phyloP scores from a whole-genome alignment of 2,113 vertebrate genomes.

The Origma solitaria region DNA sequence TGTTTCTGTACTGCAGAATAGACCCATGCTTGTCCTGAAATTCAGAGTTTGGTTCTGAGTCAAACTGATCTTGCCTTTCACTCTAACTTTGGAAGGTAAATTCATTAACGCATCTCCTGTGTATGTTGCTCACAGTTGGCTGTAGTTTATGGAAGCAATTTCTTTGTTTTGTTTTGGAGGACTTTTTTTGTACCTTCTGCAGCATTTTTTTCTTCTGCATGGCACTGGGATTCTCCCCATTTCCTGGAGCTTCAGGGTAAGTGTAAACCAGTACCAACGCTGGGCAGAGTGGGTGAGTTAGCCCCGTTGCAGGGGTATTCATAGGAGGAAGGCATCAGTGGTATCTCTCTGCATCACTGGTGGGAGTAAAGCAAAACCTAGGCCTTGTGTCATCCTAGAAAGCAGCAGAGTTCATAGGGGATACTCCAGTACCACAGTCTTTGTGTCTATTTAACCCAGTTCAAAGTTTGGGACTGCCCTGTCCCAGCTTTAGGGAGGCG shows the following conservation, averaged over 20 bases:
- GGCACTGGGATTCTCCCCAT: neutral
- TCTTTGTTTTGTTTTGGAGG: neutral
- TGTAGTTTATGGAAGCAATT: neutral
- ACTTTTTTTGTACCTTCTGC: neutral
- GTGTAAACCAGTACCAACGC: neutral
- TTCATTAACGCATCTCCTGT: neutral
- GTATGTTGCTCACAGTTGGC: neutral
- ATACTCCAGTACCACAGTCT: fast-evolving
- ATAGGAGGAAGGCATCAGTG: neutral
- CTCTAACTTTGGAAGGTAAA: neutral
- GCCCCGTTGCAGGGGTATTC: neutral
- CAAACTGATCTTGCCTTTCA: neutral
- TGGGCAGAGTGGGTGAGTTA: neutral
- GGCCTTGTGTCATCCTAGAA: neutral
- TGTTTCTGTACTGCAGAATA: neutral
- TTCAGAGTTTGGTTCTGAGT: neutral
- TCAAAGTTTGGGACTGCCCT: neutral
- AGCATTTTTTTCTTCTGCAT: neutral
- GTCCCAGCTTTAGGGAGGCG: neutral
- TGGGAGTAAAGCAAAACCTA: neutral
- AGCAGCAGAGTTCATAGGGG: neutral
- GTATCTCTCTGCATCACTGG: neutral
- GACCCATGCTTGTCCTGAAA: neutral
- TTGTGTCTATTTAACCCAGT: neutral
- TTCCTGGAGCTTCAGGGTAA: neutral